A percentile compares a stretch with the other conserved stretches of the same genome.
Conservation (phyloP, 2,113 vertebrate genomes). For the Aramus guarauna region DNA sequence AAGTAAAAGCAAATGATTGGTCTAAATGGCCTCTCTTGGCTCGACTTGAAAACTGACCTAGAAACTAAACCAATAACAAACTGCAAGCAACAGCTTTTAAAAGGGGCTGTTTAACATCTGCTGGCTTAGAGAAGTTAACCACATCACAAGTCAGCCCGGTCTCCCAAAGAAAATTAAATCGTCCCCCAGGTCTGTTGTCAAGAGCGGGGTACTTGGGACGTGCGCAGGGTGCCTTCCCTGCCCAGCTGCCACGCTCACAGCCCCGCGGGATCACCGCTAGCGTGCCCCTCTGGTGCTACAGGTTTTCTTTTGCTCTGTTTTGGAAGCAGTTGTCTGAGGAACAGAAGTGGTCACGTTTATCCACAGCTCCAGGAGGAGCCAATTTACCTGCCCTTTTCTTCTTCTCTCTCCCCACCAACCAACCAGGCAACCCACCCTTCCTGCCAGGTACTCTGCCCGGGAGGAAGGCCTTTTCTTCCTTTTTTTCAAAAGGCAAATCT, state of each 20-base stretch:
- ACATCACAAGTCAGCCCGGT: background rate
- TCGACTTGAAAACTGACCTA: slow-evolving; percentile 14
- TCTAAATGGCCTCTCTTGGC: background rate
- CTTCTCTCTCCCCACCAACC: background rate
- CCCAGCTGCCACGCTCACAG: background rate
- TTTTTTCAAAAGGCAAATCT: background rate
- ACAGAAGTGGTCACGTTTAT: background rate
- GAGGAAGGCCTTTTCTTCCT: background rate
- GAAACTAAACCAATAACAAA: background rate
- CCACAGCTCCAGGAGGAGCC: background rate
- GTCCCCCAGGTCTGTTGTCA: background rate
- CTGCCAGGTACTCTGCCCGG: background rate
- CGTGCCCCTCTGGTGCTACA: background rate
- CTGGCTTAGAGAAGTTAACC: background rate
- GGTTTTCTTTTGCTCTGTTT: background rate
- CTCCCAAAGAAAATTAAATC: background rate
- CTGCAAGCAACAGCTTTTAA: background rate
- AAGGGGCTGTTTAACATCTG: background rate
- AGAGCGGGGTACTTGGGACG: background rate
- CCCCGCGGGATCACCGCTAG: background rate
- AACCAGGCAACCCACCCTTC: background rate
- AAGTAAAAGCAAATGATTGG: background rate
- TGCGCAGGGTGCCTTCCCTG: background rate
- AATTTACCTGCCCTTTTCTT: background rate
- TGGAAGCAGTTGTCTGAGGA: background rate